phyloP scores from a whole-genome alignment of 1,140 invertebrate species.

The Bombus superbus region DNA sequence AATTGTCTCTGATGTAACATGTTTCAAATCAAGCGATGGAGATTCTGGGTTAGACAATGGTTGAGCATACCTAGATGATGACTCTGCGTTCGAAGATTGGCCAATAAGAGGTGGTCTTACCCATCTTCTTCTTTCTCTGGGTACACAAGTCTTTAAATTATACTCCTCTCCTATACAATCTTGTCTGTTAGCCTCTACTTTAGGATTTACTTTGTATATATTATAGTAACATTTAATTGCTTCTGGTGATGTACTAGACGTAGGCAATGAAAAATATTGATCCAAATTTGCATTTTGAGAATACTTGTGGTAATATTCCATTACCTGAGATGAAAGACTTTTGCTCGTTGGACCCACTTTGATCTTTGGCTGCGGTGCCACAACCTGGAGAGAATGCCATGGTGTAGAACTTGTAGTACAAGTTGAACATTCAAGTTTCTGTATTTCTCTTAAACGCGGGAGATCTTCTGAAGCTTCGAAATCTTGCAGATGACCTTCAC shows the following conservation, averaged over 20 bases:
- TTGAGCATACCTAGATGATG: conserved; percentile 59
- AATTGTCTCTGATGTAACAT: conserved; percentile 51
- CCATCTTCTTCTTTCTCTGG: conserved; percentile 77
- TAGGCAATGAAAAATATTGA: conserved; percentile 77
- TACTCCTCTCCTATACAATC: conserved; percentile 68
- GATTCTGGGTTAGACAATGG: conserved; percentile 62
- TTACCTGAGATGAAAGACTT: conserved; percentile 77
- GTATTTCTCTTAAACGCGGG: conserved; percentile 34
- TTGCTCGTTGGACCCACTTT: conserved; percentile 51
- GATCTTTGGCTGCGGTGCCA: conserved; percentile 32
- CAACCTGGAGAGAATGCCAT: conserved; percentile 56
- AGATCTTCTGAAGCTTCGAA: conserved; percentile 53
- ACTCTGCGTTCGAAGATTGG: conserved; percentile 70
- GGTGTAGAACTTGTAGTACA: conserved; percentile 27
- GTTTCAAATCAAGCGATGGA: conserved; percentile 63
- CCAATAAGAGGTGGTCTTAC: conserved; percentile 77
- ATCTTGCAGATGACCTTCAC: conserved; percentile 69
- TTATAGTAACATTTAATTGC: conserved; percentile 73
- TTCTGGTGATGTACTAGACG: conserved; percentile 59
- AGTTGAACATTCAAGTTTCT: conserved; percentile 34
- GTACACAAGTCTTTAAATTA: conserved; percentile 63
- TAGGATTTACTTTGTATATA: conserved; percentile 69
- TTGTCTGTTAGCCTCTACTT: conserved; percentile 52
- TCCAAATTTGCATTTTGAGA: conserved; percentile 76
- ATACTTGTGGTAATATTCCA: conserved; percentile 77